Base-by-base conservation (phyloP, 2,113 vertebrate genomes). In the Tursiops truncatus region DNA sequence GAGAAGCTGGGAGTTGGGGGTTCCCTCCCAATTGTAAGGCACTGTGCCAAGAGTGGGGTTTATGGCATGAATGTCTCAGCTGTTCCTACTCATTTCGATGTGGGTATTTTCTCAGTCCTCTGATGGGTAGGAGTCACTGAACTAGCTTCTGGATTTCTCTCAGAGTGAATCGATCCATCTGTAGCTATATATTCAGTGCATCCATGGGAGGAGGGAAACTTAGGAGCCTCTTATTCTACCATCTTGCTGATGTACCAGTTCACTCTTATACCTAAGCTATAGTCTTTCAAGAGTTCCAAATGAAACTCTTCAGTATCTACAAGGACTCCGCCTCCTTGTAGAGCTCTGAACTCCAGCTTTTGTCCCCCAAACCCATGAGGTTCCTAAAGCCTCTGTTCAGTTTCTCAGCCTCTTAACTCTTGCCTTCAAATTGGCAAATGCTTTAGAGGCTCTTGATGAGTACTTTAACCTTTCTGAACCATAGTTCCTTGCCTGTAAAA, bases 361-460 rank as follows among this genome's bases (percentile, higher is more conserved):
- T 89, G 0, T 87, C 36, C 33, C 47, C n/a, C 13, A 26, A 80
- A 25, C 4, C 33, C 53, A 77, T 58, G 53, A 84, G 56, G 85
- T 89, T 84, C 33, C 53, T 67, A 88, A 80, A 53, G 62, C 21
- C 5, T 92, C 82, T 91, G 4, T 93, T 92, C n/a, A 85, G 23
- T 88, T 85, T 94, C 70, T 94, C 53, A 92, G 76, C 38, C 65
- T 95, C 38, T 95, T 41, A 90, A 50, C 11, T 89, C 23, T 36
- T 95, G 21, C 26, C 41, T 89, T 96, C 60, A 81, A 93, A 92
- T 77, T 62, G 60, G 17, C 38, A 97, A 79, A 77, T 88, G 28
- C 26, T 28, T 88, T 31, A 60, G n/a, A 38, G 15, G 23, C 23
- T 84, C 60, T 87, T 87, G n/a, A 60, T 71, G 94, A 89, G 31